Evolutionary conservation across 1,140 invertebrate genomes (phyloP), one percentile per base, ranked within the genome.

Genomic region (Chrysoperla carnea): DNA sequence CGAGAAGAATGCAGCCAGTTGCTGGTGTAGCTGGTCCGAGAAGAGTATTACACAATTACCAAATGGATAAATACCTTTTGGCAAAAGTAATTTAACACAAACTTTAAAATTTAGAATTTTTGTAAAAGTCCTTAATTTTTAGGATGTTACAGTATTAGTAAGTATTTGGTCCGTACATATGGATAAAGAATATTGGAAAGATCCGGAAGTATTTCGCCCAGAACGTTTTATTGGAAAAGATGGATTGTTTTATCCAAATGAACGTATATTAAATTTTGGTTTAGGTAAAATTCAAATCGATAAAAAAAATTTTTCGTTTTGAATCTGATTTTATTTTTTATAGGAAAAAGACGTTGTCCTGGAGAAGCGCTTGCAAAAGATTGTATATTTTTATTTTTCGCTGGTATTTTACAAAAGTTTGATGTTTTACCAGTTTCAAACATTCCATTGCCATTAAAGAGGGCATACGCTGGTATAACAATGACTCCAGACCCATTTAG

Each of bases 131-230:
- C n/a, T n/a, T n/a, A n/a, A n/a, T n/a, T n/a, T 35, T 36, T 44
- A 62, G 53, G 66, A 79, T 29, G 61, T 73, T 2, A 71, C 72
- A 1, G 53, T 84, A 6, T 51, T 85, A 1, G 69, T 80, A 1
- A 75, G 76, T 44, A 36, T 77, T 9, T 67, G 68, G 12, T 72
- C 74, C n/a, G 60, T 81, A 11, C 70, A 77, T 49, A 64, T 68
- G 37, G 72, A 83, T 49, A 58, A 67, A 4, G 47, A 67, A 8
- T 51, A 72, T 31, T 88, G 75, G 73, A 61, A 63, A 0, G 70
- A 85, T 41, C 81, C 84, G 0, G 55, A 74, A 6, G 57, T 56
- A 12, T 86, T 87, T 52, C 67, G 69, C 11, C 84, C 84, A 0
- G 81, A 85, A 52, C 68, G 84, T 50, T 78, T 78, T 51, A 39